Conservation (phyloP, 2,888 invertebrate species). For the Oxystoma pomonae region DNA sequence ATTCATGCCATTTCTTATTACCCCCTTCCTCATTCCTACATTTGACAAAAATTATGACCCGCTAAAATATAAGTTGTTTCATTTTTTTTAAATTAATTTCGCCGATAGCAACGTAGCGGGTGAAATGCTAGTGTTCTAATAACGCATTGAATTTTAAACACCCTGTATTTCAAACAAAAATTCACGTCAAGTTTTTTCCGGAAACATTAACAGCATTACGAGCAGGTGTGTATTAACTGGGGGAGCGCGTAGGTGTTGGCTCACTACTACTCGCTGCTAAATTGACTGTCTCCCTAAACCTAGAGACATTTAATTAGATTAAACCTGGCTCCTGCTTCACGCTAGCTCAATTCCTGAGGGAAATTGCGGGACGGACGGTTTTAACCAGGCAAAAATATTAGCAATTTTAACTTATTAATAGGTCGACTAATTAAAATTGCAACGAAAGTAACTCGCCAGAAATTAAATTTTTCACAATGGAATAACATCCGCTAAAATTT, state of each 20-base stretch:
- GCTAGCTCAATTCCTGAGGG: constrained; percentile 41
- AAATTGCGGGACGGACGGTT: constrained; percentile 34
- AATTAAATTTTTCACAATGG: no score
- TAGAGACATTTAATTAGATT: constrained; percentile 37
- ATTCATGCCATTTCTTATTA: no score
- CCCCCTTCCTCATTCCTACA: no score
- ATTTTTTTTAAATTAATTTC: no score
- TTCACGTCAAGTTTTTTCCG: no score
- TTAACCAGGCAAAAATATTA: background rate
- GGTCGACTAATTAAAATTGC: background rate
- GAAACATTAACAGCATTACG: background rate
- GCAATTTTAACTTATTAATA: background rate
- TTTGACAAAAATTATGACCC: no score
- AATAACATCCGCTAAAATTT: no score
- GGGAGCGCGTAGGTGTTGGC: background rate
- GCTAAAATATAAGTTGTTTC: no score
- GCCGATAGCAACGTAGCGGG: no score
- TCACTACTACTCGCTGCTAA: background rate
- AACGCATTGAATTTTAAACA: no score
- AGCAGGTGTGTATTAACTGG: background rate
- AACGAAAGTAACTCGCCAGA: background rate
- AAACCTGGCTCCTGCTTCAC: constrained; percentile 33
- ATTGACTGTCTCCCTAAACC: constrained; percentile 11
- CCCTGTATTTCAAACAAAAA: no score
- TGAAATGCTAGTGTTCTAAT: no score